Evolutionary conservation across 2,888 invertebrate genomes (phyloP), one percentile per base, ranked within the genome.

Genomic region (Embidobia sp.): DNA sequence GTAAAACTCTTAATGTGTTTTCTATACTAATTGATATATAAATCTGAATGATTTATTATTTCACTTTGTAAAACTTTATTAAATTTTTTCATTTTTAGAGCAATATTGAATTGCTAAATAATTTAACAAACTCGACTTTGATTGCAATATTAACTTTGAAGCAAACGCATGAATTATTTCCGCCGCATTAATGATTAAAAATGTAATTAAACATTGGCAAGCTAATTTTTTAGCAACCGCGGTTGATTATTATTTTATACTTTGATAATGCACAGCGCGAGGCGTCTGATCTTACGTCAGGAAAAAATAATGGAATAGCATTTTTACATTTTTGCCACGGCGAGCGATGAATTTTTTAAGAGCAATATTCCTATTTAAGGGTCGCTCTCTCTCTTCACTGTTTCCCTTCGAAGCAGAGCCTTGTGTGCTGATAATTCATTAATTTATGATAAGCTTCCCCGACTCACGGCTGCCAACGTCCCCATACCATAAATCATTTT

Each of bases 391-490:
- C 66, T 63, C 64, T 77, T 69, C 63, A 67, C 75, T 66, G 73
- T 72, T 74, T 70, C 72, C 78, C 63, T 78, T 73, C 46, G 57
- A 64, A 77, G 66, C 72, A 78, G 73, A 66, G 80, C 70, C 74
- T 76, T 75, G 79, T 80, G 80, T 80, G 80, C 82, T 85, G 84
- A 87, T 87, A 86, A 87, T 86, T 86, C 86, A 87, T 88, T 88
- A 86, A 88, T 88, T 86, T 86, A 86, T 87, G 86, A 88, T 87
- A 87, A 88, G 86, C 86, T 82, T 81, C 82, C 78, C 76, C 80
- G 79, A 73, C 61, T 78, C 76, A 75, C 66, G 78, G 80, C 77
- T 77, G 77, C 80, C 76, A 75, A 73, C 81, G 74, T 74, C 79
- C 82, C 79, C 83, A 70, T 80, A 78, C 80, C 82, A 87, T 88